These are phyloP conservation scores for Melanostigma gelatinosum DNA, from an alignment of 2,113 vertebrate genomes.

Conservation along the genomic window DNA sequence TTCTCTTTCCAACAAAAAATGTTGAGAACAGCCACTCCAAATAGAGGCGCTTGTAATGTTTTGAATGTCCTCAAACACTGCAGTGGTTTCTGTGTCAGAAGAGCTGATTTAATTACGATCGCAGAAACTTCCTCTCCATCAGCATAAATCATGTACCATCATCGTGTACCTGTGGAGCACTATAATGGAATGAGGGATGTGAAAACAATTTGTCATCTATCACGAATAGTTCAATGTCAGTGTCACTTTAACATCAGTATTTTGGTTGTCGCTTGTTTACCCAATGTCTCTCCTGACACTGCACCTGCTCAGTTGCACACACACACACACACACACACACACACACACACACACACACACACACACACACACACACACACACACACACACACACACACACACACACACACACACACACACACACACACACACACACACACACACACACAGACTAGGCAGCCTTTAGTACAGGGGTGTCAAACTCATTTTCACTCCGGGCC, in stretches of 20 bases:
- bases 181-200: conserved; percentile 44
- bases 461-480: too few species aligned
- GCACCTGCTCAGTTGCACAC: conserved; percentile 3
- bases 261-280: conserved; percentile 66
- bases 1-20: neutral
- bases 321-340: conserved; percentile 4
- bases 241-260: conserved; percentile 64
- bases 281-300: conserved; percentile 59
- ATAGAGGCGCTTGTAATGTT: neutral
- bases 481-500: too few species aligned
- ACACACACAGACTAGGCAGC: conserved; percentile 37
- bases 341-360: conserved; percentile 14
- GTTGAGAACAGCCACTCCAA: neutral
- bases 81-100: conserved; percentile 33
- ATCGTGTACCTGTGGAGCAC: conserved; percentile 21
- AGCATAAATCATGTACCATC: conserved; percentile 55
- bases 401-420: too few species aligned
- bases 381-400: conserved; percentile 25
- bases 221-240: conserved; percentile 53
- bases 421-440: conserved; percentile 13
- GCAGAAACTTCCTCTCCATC: conserved; percentile 43
- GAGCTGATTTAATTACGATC: conserved; percentile 48
- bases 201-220: conserved; percentile 65
- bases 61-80: conserved; percentile 27
- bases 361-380: conserved; percentile 17